Conservation (phyloP, 37 sponge, comb jelly and placozoan species). For the Halichondria panicea region DNA sequence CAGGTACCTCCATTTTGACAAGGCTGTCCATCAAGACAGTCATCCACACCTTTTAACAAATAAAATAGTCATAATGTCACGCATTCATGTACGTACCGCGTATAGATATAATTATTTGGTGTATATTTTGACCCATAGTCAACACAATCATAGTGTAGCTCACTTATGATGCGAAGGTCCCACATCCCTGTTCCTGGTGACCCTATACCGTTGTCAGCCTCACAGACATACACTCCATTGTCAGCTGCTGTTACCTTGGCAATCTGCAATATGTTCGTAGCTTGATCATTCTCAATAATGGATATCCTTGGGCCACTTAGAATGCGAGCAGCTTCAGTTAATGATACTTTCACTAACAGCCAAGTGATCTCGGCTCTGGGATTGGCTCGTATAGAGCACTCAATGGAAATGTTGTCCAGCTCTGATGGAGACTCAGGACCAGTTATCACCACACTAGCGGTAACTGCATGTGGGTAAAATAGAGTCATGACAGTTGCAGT, state of each 20-base stretch:
- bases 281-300: neutral
- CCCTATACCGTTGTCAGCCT: neutral
- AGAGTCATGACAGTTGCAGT: too few relatives aligned
- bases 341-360: too few relatives aligned
- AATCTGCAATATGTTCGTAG: neutral
- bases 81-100: neutral
- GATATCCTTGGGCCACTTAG: neutral
- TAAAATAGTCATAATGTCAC: too few relatives aligned
- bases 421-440: constrained; percentile 2
- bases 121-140: too few relatives aligned
- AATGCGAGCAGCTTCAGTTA: neutral
- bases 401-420: neutral
- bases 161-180: too few relatives aligned
- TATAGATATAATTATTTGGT: neutral
- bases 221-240: constrained; percentile 24
- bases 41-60: constrained; percentile 19
- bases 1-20: constrained; percentile 43
- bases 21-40: constrained; percentile 25
- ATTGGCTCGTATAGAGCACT: constrained; percentile 6
- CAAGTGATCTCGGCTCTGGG: neutral
- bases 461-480: too few relatives aligned
- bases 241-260: neutral
- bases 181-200: neutral
- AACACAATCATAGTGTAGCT: too few relatives aligned
- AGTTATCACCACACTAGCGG: too few relatives aligned